Base-by-base conservation (phyloP, 2,888 invertebrate genomes). In the Drosophila neutralis region DNA sequence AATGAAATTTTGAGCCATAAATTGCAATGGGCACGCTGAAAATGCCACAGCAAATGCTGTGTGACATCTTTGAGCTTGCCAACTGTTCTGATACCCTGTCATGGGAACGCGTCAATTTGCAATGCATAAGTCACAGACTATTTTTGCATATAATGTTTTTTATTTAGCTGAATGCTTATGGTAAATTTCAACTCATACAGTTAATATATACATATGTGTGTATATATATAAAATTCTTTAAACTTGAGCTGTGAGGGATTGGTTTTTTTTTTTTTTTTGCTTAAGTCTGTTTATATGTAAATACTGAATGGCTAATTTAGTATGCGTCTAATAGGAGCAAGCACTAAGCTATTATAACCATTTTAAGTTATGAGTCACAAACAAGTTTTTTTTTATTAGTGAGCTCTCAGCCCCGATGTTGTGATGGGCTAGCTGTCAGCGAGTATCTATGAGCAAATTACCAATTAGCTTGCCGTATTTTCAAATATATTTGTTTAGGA, bases 1-100 rank as follows among this genome's bases (percentile, higher is more conserved):
- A 85, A 85, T 85, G 85, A 87, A 88, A 86, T 87, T 78, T 84
- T 62, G 71, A 80, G 83, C 73, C 70, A 75, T 71, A 73, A 71
- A 81, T 72, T 81, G 82, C 85, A 86, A 78, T 86, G 70, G 61
- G 72, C 69, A 67, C 68, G 65, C 53, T 45, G 61, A 61, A 73
- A 80, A 69, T 57, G 52, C 42, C 56, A 35, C 18, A 57, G 27
- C 18, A 57, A 56, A 38, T 33, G 35, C 54, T 29, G 24, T 42
- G n/a, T 21, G 35, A 21, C 27, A 21, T 24, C 27, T 42, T 36
- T 38, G 38, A 45, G 11, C 18, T 36, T 21, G 49, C 18, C 74
- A 66, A 60, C 57, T 62, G 7, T 42, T 53, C 29, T 24, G 31
- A 69, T 73, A 69, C 69, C 24, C 74, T 73, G 51, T n/a, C 40